Conservation (phyloP, 2,797 vertebrate genomes). For the Zenarchopterus dispar region DNA sequence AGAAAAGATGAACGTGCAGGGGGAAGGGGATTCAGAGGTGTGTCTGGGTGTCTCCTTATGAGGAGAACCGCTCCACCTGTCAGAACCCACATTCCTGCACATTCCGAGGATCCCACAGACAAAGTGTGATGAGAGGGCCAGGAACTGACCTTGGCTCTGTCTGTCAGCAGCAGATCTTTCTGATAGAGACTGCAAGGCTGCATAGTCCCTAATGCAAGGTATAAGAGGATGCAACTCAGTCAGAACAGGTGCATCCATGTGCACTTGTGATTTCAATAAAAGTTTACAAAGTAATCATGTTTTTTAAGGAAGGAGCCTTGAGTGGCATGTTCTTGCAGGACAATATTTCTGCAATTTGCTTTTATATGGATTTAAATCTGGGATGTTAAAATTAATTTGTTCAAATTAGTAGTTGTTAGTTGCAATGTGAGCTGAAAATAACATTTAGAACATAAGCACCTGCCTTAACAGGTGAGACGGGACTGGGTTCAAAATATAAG, state of each 20-base stretch:
- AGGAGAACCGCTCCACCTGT: conserved; percentile 70
- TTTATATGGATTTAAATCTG: too few species aligned
- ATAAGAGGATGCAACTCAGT: conserved; percentile 26
- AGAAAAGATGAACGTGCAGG: background rate
- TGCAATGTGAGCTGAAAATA: too few species aligned
- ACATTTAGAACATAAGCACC: too few species aligned
- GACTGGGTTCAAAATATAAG: too few species aligned
- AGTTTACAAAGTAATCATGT: background rate
- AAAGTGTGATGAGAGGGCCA: conserved; percentile 76
- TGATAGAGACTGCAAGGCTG: conserved; percentile 60
- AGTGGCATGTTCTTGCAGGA: background rate
- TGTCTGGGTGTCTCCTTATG: conserved; percentile 54
- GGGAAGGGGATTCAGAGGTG: conserved; percentile 5
- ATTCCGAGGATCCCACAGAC: conserved; percentile 69
- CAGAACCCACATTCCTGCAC: conserved; percentile 67
- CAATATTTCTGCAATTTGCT: too few species aligned
- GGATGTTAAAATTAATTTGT: too few species aligned
- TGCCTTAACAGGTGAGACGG: too few species aligned
- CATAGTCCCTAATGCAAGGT: conserved; percentile 27
- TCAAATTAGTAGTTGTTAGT: too few species aligned
- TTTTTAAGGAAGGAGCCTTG: background rate
- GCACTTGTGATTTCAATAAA: background rate
- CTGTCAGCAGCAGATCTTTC: conserved; percentile 75
- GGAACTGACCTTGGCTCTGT: conserved; percentile 73
- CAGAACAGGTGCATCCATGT: background rate